Evolutionary conservation across 2,888 invertebrate species (phyloP).

Genomic region (Leptinotarsa haldemani): DNA sequence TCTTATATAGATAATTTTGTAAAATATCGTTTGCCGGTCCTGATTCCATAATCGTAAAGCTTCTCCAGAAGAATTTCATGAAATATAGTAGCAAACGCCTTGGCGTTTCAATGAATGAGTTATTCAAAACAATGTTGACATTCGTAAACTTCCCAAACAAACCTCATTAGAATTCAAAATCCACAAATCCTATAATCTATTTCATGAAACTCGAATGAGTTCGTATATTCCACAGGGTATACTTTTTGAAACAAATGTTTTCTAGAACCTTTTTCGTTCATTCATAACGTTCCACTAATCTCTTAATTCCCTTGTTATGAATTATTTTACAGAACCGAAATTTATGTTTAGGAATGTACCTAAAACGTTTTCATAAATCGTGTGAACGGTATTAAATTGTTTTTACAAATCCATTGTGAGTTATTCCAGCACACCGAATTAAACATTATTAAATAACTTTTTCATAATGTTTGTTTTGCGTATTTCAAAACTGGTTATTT

Average conservation of each 20-base stretch:
- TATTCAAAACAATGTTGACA: too few relatives aligned
- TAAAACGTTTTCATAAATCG: not conserved
- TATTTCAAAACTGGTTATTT: not conserved
- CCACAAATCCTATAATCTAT: not conserved
- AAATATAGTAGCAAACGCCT: too few relatives aligned
- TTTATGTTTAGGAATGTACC: not conserved
- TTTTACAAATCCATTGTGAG: not conserved
- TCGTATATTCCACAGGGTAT: not conserved
- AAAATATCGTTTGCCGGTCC: too few relatives aligned
- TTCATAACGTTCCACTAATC: not conserved
- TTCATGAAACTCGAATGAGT: not conserved
- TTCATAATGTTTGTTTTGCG: not conserved
- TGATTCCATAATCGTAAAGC: too few relatives aligned
- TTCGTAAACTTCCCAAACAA: too few relatives aligned
- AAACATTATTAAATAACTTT: not conserved
- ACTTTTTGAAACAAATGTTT: not conserved
- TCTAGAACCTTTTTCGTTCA: not conserved
- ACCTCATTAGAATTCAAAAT: too few relatives aligned
- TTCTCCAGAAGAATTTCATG: too few relatives aligned
- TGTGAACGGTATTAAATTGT: not conserved
- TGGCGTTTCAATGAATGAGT: too few relatives aligned
- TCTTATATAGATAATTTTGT: too few relatives aligned
- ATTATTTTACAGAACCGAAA: not conserved
- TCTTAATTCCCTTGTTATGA: not conserved
- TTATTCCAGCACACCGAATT: not conserved